A percentile compares a stretch with the other conserved stretches of the same genome.
Evolutionary conservation across 2,888 invertebrate species (phyloP).

Genomic region (Sclerodermus sp.): DNA sequence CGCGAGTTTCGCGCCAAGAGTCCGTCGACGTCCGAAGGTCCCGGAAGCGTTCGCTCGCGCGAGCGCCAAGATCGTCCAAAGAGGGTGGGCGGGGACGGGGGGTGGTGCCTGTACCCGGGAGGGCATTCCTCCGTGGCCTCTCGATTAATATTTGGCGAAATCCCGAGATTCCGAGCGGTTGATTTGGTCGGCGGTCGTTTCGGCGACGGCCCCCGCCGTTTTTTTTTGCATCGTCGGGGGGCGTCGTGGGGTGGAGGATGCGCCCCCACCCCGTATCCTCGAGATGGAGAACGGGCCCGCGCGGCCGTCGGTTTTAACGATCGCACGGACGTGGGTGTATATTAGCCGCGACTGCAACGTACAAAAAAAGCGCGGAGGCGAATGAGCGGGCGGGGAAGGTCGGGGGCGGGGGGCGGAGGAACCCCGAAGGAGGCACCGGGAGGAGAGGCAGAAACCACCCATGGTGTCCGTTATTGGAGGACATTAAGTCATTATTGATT

Average conservation of each 20-base stretch:
- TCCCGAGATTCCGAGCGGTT: conserved; percentile 15
- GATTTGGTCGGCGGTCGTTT: conserved; percentile 1
- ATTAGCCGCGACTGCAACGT: conserved; percentile 21
- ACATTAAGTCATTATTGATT: conserved; percentile 57
- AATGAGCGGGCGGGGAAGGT: conserved; percentile 23
- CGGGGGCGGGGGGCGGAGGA: conserved; percentile 24
- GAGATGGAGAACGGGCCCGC: conserved; percentile 8
- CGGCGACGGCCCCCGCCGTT: too few relatives aligned
- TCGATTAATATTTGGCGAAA: too few relatives aligned
- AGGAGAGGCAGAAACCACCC: conserved; percentile 48
- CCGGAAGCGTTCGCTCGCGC: too few relatives aligned
- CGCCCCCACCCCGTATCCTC: too few relatives aligned
- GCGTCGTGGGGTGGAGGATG: too few relatives aligned
- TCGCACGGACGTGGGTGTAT: conserved; percentile 39
- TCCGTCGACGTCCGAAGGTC: too few relatives aligned
- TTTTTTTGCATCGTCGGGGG: too few relatives aligned
- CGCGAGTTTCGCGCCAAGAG: too few relatives aligned
- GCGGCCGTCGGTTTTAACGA: conserved; percentile 36
- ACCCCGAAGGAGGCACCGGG: conserved; percentile 37
- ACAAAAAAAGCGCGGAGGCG: conserved; percentile 1
- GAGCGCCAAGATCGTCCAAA: too few relatives aligned
- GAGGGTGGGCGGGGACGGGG: too few relatives aligned
- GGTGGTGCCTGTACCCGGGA: too few relatives aligned
- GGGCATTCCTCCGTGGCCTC: too few relatives aligned
- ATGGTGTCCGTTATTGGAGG: conserved; percentile 55